These are phyloP conservation scores for Erpetoichthys calabaricus DNA, from an alignment of 2,797 vertebrate genomes.

Conservation along the genomic window DNA sequence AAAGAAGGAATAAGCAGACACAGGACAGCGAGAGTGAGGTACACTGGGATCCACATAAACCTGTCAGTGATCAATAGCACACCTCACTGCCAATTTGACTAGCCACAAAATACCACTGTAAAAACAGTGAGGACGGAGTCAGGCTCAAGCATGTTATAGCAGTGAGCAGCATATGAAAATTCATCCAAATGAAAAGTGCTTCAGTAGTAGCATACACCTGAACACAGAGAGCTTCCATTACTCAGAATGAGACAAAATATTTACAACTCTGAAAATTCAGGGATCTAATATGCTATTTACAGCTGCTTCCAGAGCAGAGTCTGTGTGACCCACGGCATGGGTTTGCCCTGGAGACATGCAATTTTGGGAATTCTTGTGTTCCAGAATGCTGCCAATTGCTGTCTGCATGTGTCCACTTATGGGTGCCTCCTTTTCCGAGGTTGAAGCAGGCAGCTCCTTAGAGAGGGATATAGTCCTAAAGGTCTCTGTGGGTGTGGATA, in stretches of 20 bases:
- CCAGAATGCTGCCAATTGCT: slow-evolving; percentile 66
- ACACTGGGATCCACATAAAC: too few species aligned
- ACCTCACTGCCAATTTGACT: too few species aligned
- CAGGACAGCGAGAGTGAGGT: too few species aligned
- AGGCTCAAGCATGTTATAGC: too few species aligned
- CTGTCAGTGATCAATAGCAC: too few species aligned
- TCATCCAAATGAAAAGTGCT: neutral
- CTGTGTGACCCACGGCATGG: slow-evolving; percentile 69
- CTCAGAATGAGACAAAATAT: neutral
- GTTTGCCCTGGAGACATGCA: slow-evolving; percentile 57
- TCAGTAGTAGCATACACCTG: neutral
- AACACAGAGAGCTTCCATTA: neutral
- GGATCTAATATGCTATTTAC: slow-evolving; percentile 97
- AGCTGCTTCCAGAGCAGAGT: slow-evolving; percentile 94
- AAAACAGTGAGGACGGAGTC: slow-evolving; percentile 12
- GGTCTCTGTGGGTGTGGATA: neutral
- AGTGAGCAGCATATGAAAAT: too few species aligned
- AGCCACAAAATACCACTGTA: neutral
- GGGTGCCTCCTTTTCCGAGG: slow-evolving; percentile 42
- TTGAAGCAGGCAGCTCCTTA: slow-evolving; percentile 46
- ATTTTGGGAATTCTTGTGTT: slow-evolving; percentile 69
- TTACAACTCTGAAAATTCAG: slow-evolving; percentile 9
- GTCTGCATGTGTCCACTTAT: slow-evolving; percentile 58
- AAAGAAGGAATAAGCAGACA: too few species aligned
- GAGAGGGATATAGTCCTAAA: slow-evolving; percentile 30